phyloP scores from a whole-genome alignment of 2,113 vertebrate species.

The Melanostigma gelatinosum region DNA sequence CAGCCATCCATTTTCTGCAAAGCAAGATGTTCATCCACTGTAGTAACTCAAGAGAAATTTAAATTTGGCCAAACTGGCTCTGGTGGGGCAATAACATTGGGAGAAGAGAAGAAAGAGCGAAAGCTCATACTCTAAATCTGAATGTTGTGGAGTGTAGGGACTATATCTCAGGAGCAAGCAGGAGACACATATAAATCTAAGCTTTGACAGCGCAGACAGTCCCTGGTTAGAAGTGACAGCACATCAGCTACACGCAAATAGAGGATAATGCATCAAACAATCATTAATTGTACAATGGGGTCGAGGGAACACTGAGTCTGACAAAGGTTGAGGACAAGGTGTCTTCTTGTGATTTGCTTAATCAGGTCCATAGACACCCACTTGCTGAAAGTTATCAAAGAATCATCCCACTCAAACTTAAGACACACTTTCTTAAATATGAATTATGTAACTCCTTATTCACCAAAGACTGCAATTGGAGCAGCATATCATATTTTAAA shows the following conservation, averaged over 20 bases:
- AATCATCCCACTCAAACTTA: constrained; percentile 2
- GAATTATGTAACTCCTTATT: not conserved
- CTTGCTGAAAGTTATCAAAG: constrained; percentile 21
- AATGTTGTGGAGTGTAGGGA: constrained; percentile 24
- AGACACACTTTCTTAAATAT: constrained; percentile 5
- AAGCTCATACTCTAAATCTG: constrained; percentile 41
- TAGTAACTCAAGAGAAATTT: constrained; percentile 39
- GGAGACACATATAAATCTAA: constrained; percentile 65
- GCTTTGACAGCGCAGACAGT: constrained; percentile 44
- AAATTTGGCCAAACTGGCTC: constrained; percentile 40
- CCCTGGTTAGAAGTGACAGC: constrained; percentile 52
- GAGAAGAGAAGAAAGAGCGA: constrained; percentile 31
- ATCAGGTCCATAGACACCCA: constrained; percentile 28
- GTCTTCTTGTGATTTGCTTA: constrained; percentile 34
- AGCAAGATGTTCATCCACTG: not conserved
- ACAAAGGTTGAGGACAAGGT: constrained; percentile 26
- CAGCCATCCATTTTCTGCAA: constrained; percentile 46
- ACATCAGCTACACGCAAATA: constrained; percentile 46
- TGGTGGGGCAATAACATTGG: constrained; percentile 36
- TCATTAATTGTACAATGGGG: constrained; percentile 65
- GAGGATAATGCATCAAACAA: constrained; percentile 57
- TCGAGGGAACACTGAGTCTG: constrained; percentile 33
- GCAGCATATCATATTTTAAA: not conserved
- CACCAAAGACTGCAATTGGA: not conserved
- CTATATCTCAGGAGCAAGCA: constrained; percentile 44